These are phyloP conservation scores for Fissipunctia ypsillon DNA, from an alignment of 2,888 invertebrate species.

Conservation along the genomic window DNA sequence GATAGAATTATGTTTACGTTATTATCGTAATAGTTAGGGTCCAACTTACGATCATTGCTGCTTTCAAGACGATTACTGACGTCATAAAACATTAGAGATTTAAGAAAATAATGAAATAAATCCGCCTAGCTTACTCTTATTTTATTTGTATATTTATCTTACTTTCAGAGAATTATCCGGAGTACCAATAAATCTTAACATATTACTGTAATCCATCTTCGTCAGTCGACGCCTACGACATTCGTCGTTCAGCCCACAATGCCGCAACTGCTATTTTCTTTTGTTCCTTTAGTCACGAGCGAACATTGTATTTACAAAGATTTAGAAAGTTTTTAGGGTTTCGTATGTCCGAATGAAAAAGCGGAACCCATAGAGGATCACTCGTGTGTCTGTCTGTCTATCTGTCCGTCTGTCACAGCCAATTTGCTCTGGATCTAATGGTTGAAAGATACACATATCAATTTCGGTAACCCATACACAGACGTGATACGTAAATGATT, in stretches of 20 bases:
- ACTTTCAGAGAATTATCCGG: slow-evolving; percentile 49
- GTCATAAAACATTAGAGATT: neutral
- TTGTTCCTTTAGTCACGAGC: slow-evolving; percentile 49
- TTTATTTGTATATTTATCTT: slow-evolving; percentile 41
- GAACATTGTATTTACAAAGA: slow-evolving; percentile 28
- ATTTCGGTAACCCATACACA: too few species aligned
- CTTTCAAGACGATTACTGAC: neutral
- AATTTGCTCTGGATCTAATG: too few species aligned
- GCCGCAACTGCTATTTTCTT: slow-evolving; percentile 43
- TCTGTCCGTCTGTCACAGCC: too few species aligned
- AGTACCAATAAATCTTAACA: slow-evolving; percentile 60
- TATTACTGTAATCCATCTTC: slow-evolving; percentile 61
- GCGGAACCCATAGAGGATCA: too few species aligned
- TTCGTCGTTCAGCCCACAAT: slow-evolving; percentile 52
- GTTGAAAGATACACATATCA: too few species aligned
- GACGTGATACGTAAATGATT: too few species aligned
- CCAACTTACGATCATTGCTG: neutral
- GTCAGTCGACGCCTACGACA: slow-evolving; percentile 61
- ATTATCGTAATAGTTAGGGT: neutral
- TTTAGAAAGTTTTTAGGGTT: slow-evolving; percentile 6
- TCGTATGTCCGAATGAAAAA: too few species aligned
- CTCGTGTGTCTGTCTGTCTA: too few species aligned
- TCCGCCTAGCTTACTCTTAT: neutral
- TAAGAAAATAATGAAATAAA: slow-evolving; percentile 2
- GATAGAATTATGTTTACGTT: neutral